Percentiles rank a stretch among this genome's conserved stretches.
phyloP scores from a whole-genome alignment of 2,888 invertebrate species.

The Odontomyia ornata region DNA sequence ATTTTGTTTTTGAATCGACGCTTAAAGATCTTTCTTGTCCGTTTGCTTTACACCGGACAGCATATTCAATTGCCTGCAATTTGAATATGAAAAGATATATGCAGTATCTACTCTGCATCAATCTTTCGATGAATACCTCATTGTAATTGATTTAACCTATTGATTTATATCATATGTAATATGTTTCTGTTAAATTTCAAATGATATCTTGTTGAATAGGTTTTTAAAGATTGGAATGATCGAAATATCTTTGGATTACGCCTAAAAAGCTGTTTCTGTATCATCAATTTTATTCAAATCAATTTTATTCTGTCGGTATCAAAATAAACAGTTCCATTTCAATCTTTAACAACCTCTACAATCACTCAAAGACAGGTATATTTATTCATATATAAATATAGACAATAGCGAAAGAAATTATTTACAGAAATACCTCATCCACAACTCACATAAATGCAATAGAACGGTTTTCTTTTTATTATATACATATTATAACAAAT shows the following conservation, averaged over 20 bases:
- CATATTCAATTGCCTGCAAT: not conserved
- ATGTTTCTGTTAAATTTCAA: slow-evolving; percentile 11
- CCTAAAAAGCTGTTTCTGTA: no score
- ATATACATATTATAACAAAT: slow-evolving; percentile 53
- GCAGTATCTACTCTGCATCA: not conserved
- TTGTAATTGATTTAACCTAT: slow-evolving; percentile 2
- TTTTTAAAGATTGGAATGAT: slow-evolving; percentile 3
- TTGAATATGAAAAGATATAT: not conserved
- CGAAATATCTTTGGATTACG: no score
- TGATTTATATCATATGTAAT: not conserved
- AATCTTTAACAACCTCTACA: not conserved
- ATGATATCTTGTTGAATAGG: slow-evolving; percentile 18
- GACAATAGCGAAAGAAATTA: slow-evolving; percentile 50
- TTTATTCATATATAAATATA: slow-evolving; percentile 50
- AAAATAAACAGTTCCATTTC: not conserved
- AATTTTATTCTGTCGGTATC: not conserved
- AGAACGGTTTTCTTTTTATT: slow-evolving; percentile 58
- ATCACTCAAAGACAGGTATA: slow-evolving; percentile 50
- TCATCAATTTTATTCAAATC: no score
- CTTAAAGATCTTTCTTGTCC: not conserved
- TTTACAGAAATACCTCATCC: slow-evolving; percentile 50
- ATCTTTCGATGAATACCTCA: not conserved
- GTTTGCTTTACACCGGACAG: not conserved
- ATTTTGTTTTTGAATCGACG: slow-evolving; percentile 20
- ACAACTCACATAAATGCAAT: slow-evolving; percentile 47